Percentiles rank a stretch among this genome's conserved stretches.
These are phyloP conservation scores for Mus spretus DNA, from an alignment of 2,797 vertebrate genomes.

Conservation along the genomic window DNA sequence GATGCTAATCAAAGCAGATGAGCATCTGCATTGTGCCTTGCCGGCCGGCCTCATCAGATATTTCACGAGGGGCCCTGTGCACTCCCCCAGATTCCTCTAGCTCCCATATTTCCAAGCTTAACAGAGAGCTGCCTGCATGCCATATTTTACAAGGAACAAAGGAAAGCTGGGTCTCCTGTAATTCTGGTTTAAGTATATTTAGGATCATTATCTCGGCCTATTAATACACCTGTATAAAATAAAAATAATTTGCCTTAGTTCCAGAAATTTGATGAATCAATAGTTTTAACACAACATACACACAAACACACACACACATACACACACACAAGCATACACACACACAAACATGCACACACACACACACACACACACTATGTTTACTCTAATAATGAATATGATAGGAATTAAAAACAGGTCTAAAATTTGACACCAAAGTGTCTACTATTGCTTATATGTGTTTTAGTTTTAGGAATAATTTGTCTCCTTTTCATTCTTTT, in stretches of 20 bases:
- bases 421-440: neutral
- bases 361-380: neutral
- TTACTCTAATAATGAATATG: neutral
- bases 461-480: neutral
- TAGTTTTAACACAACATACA: neutral
- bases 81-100: no score
- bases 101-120: neutral
- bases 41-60: neutral
- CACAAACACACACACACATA: neutral
- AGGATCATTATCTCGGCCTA: neutral
- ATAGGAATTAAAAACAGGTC: neutral
- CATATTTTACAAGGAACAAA: neutral
- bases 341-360: neutral
- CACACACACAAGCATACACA: neutral
- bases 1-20: neutral
- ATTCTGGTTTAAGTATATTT: neutral
- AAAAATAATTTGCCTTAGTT: neutral
- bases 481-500: neutral
- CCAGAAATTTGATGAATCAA: neutral
- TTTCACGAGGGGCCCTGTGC: accelerated
- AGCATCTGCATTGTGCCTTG: neutral
- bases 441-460: neutral
- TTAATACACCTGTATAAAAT: neutral
- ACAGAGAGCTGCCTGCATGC: neutral
- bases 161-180: neutral